phyloP scores from a whole-genome alignment of 2,113 vertebrate species.

The Epinephelus moara region DNA sequence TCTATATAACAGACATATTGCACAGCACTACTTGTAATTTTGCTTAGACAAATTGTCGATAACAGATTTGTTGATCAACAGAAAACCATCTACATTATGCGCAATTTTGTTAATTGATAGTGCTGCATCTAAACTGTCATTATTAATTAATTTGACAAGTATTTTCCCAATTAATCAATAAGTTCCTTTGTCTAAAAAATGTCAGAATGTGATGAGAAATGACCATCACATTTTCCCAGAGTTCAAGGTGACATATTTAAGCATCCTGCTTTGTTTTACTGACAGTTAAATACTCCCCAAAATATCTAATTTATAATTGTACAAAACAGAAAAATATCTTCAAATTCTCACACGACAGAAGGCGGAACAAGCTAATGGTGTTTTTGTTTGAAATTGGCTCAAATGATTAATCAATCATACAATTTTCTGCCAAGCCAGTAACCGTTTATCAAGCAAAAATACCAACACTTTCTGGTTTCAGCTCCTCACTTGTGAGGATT shows the following conservation, averaged over 20 bases:
- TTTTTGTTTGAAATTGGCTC: no score
- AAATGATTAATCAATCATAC: not conserved
- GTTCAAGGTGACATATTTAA: not conserved
- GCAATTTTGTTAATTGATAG: not conserved
- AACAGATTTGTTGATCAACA: not conserved
- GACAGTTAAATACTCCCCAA: not conserved
- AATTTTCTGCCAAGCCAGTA: not conserved
- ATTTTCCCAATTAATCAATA: not conserved
- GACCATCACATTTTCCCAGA: no score
- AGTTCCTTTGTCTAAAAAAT: not conserved
- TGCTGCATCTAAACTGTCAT: not conserved
- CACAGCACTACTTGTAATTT: no score
- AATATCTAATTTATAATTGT: not conserved
- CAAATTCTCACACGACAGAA: not conserved
- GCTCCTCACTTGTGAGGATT: conserved; percentile 9
- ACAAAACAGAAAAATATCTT: not conserved
- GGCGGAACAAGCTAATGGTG: not conserved
- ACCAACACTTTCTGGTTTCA: not conserved
- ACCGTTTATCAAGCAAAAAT: not conserved
- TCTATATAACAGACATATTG: no score
- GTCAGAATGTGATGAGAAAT: not conserved
- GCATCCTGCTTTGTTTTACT: not conserved
- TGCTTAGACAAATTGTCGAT: not conserved
- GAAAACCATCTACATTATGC: not conserved
- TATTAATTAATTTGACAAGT: not conserved